Evolutionary conservation across 2,797 vertebrate genomes (phyloP), one percentile per base, ranked within the genome.

Genomic region (Chromis chromis): DNA sequence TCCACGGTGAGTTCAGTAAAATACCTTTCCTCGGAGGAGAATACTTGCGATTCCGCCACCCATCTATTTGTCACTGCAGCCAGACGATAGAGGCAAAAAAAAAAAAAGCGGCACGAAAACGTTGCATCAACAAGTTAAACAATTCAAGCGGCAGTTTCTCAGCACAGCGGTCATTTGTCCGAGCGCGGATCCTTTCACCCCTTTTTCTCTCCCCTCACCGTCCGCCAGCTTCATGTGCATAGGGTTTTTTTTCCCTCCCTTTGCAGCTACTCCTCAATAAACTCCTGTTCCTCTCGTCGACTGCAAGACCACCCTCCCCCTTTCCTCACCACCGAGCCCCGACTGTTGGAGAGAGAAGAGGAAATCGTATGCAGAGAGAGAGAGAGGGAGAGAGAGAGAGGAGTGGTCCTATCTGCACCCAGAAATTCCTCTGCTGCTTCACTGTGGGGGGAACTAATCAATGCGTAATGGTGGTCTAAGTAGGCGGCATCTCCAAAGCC

Each of bases 71-170:
- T 78, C 80, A 83, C 86, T 79, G 88, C 89, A 79, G 84, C 76
- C 88, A 76, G 78, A 73, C 82, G 79, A 83, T 3, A 52, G 62
- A 79, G 63, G 61, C 33, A 11, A 36, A 10, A 33, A 7, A 31
- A 7, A 33, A 16, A 75, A 40, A 81, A 85, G 77, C 65, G 27
- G 63, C 28, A 67, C 58, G 72, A 83, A 74, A 83, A 60, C 89
- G 88, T 78, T 80, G 92, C 89, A 93, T 94, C 93, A 94, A 94
- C 93, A 94, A 94, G 93, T 94, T 94, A 90, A 89, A 92, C 86
- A 93, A 91, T 89, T 77, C 74, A 68, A 74, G 77, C 73, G 62
- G 74, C 85, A 88, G 89, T 90, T 88, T 79, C 78, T 64, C 79
- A 14, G 70, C 82, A 65, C 31, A 76, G 79, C 22, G 76, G 62